Evolutionary conservation across 2,888 invertebrate genomes (phyloP), one percentile per base, ranked within the genome.

Genomic region (Aphidius colemani): DNA sequence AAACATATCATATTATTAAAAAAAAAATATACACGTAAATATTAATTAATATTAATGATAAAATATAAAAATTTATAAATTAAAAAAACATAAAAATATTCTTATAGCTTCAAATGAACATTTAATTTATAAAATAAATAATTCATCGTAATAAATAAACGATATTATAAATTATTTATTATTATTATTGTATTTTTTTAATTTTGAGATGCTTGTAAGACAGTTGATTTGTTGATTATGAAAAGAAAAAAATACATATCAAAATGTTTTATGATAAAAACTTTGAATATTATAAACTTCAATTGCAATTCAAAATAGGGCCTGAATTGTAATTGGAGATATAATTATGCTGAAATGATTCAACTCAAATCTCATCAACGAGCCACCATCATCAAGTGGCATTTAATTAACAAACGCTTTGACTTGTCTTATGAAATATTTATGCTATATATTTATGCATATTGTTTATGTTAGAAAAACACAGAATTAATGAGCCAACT

Each of bases 241-340:
- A 30, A 5, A 30, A n/a, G n/a, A 62, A 10, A 6, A 58, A 40
- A 46, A 49, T 63, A 63, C 57, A 63, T 63, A 63, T 57, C 62
- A 58, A 50, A 57, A 39, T 58, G 57, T 77, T 75, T 77, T 75
- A 75, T 75, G 74, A 77, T 73, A 11, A 57, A 8, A 11, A 57
- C 4, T 30, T 30, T 4, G 0, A 30, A 30, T 30, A 30, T 30
- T 30, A 30, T 4, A 4, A 30, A 30, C 30, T 30, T 46, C 48
- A 72, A 74, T 72, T 72, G 69, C 74, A 77, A 73, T 75, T 72
- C 76, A 77, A 78, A 76, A 77, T 79, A 79, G 79, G 79, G 79
- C 79, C 78, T 79, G 78, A 74, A 75, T 74, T 76, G 74, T 65
- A 68, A 59, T 59, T 59, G 51, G 50, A 55, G 66, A 64, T 60